Conservation (phyloP, 2,888 invertebrate genomes). For the Zygogramma bicolorata region DNA sequence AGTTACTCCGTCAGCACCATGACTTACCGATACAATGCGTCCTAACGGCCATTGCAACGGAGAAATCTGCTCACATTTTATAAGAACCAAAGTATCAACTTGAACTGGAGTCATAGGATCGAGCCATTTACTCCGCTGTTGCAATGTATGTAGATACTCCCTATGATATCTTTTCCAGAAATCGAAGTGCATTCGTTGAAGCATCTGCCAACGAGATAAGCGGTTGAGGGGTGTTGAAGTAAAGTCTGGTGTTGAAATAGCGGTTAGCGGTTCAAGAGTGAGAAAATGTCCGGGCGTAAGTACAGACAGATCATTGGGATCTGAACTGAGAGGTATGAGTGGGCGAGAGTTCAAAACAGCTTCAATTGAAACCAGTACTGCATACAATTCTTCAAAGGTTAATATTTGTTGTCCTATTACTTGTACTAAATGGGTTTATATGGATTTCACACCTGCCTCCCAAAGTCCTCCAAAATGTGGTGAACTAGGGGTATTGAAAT, state of each 20-base stretch:
- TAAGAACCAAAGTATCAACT: too few relatives aligned
- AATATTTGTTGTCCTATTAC: constrained; percentile 44
- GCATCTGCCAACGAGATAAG: constrained; percentile 30
- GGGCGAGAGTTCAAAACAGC: constrained; percentile 48
- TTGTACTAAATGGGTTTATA: constrained; percentile 29
- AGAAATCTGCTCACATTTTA: too few relatives aligned
- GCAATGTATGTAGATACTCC: too few relatives aligned
- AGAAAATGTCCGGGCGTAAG: constrained; percentile 43
- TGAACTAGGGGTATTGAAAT: constrained; percentile 35
- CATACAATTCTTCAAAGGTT: constrained; percentile 51
- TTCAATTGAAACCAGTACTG: constrained; percentile 47
- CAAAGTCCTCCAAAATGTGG: constrained; percentile 43
- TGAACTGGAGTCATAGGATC: too few relatives aligned
- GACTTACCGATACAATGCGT: too few relatives aligned
- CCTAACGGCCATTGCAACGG: too few relatives aligned
- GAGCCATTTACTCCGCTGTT: too few relatives aligned
- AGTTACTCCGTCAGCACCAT: too few relatives aligned
- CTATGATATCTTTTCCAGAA: constrained; percentile 44
- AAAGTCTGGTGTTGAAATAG: constrained; percentile 19
- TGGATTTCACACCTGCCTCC: constrained; percentile 35
- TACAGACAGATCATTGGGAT: constrained; percentile 34
- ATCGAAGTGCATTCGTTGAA: constrained; percentile 32
- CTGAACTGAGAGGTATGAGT: constrained; percentile 36
- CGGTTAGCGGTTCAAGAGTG: background rate
- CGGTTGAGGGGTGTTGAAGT: constrained; percentile 19